Base-by-base conservation (phyloP, 1,140 invertebrate genomes). In the Chironomus tepperi region DNA sequence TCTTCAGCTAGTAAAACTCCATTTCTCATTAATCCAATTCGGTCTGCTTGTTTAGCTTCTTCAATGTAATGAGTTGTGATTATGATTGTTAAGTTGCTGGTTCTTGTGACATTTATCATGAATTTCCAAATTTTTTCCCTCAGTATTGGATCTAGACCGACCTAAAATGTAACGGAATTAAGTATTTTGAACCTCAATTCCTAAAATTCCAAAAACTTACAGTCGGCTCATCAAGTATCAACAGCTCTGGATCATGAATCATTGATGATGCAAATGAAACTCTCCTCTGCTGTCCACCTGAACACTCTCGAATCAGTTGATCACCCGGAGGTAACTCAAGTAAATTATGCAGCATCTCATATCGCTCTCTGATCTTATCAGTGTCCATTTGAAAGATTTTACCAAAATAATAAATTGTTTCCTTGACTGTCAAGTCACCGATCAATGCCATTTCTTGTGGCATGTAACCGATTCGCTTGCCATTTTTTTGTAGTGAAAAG, bases 41-140 rank as follows among this genome's bases (percentile, higher is more conserved):
- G 88, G 79, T 93, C 83, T 15, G 92, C 90, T 78, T 93, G 88
- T 78, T 89, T 87, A 0, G 93, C 89, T 83, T 96, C 94, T 80
- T 96, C 93, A 43, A 95, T 94, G 79, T 96, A 96, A 83, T 96
- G 94, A 1, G 94, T 96, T 0, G 94, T 96, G 57, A 96, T 94
- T 24, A 96, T 88, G 2, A 91, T 85, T 0, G 90, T 87, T 8
- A 87, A 90, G 0, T 86, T 84, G 7, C 87, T 83, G 57, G 85
- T 85, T 73, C 83, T 79, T 3, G 92, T 87, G 12, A 95, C 84
- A 67, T 89, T 87, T 0, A 90, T 82, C 16, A 96, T 83, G 79
- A 92, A 89, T 47, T 91, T 85, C 94, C 94, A 97, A 77, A 97
- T 96, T 77, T 87, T 89, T 79, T 93, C 89, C 83, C 93, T 86